These are phyloP conservation scores for Cyprinodon tularosa DNA, from an alignment of 2,113 vertebrate genomes.

Conservation along the genomic window DNA sequence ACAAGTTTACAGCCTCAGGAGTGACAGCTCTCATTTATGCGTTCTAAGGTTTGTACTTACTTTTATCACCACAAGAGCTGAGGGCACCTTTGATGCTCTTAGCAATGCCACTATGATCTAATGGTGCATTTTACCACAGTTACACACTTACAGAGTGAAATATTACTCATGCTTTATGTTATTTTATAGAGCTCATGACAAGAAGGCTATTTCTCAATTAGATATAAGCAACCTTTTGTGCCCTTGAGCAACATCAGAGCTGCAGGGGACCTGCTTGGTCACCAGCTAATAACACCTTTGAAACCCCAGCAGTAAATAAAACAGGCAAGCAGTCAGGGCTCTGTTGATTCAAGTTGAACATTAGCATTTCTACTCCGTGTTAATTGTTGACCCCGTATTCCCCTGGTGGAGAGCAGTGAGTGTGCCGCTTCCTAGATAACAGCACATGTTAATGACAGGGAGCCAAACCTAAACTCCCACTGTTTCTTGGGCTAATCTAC, in stretches of 20 bases:
- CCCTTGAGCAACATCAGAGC: slow-evolving; percentile 20
- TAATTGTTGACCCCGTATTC: slow-evolving; percentile 80
- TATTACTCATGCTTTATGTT: slow-evolving; percentile 15
- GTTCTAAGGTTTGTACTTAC: slow-evolving; percentile 86
- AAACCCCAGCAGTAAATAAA: slow-evolving; percentile 68
- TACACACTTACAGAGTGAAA: background rate
- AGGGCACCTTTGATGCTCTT: slow-evolving; percentile 39
- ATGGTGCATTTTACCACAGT: slow-evolving; percentile 29
- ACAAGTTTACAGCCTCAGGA: slow-evolving; percentile 72
- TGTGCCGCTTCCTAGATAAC: slow-evolving; percentile 67
- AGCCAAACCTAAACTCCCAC: slow-evolving; percentile 71
- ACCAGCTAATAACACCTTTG: slow-evolving; percentile 51
- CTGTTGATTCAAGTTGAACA: slow-evolving; percentile 74
- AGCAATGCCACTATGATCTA: slow-evolving; percentile 26
- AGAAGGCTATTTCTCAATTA: slow-evolving; percentile 13
- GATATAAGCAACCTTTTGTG: slow-evolving; percentile 4
- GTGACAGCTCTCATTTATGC: slow-evolving; percentile 58
- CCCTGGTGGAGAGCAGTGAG: slow-evolving; percentile 68
- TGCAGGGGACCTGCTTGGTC: slow-evolving; percentile 42
- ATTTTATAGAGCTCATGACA: background rate
- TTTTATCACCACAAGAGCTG: slow-evolving; percentile 84
- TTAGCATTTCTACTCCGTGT: slow-evolving; percentile 79
- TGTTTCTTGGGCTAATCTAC: slow-evolving; percentile 82
- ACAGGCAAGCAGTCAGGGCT: slow-evolving; percentile 56
- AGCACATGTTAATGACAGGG: slow-evolving; percentile 76